Conservation (phyloP, 2,888 invertebrate genomes). For the Lithophane socia region DNA sequence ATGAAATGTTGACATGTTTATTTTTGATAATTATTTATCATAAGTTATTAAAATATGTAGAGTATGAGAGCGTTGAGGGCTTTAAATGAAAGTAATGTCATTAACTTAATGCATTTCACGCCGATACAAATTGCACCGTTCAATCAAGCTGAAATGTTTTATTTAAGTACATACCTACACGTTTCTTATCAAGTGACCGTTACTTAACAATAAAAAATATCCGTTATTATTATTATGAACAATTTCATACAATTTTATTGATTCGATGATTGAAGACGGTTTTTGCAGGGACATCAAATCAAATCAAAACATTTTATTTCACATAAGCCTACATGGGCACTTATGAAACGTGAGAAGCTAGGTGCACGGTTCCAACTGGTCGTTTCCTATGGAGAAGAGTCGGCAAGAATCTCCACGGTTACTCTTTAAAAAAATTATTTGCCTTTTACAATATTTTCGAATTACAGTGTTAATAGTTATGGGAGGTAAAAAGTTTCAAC, state of each 20-base stretch:
- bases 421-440: too few species aligned
- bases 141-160: slow-evolving; percentile 52
- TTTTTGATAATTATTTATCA: slow-evolving; percentile 11
- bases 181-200: not conserved
- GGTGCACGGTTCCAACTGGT: too few species aligned
- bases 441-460: too few species aligned
- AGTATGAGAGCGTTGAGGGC: not conserved
- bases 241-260: not conserved
- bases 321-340: too few species aligned
- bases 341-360: too few species aligned
- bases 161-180: not conserved
- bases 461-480: too few species aligned
- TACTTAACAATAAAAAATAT: too few species aligned
- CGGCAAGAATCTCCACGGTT: too few species aligned
- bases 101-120: slow-evolving; percentile 52
- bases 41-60: slow-evolving; percentile 24
- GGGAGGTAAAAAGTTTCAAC: too few species aligned
- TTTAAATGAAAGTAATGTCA: slow-evolving; percentile 33
- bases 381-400: too few species aligned
- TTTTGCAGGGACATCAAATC: slow-evolving; percentile 5
- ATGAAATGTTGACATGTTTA: slow-evolving; percentile 18
- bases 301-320: too few species aligned
- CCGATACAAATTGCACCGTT: slow-evolving; percentile 25
- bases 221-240: not conserved
- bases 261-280: not conserved